Evolutionary conservation across 2,888 invertebrate species (phyloP).

Genomic region (Noctua janthe): DNA sequence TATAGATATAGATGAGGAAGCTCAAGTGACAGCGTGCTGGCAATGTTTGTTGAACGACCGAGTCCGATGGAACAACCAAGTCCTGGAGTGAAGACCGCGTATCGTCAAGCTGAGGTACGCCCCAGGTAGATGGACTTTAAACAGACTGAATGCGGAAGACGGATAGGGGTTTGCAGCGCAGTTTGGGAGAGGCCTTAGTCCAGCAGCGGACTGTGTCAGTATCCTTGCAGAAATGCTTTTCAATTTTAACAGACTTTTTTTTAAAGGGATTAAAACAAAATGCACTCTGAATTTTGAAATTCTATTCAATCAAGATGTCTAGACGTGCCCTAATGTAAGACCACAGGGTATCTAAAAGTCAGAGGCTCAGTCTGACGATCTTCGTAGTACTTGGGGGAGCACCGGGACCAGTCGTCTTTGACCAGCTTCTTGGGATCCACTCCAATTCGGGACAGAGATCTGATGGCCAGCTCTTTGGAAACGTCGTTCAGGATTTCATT

Average conservation of each 20-base stretch:
- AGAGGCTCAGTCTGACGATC: slow-evolving; percentile 75
- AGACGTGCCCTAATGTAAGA: slow-evolving; percentile 55
- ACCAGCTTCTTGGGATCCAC: slow-evolving; percentile 71
- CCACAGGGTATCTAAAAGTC: slow-evolving; percentile 81
- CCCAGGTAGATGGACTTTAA: too few species aligned
- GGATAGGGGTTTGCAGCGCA: background rate
- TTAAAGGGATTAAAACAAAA: too few species aligned
- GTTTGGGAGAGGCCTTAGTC: background rate
- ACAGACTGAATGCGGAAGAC: too few species aligned
- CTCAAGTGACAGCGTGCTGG: too few species aligned
- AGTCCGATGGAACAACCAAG: too few species aligned
- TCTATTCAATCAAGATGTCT: too few species aligned
- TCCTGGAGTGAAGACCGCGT: too few species aligned
- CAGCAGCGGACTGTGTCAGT: background rate
- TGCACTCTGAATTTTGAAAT: too few species aligned
- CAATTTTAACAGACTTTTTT: too few species aligned
- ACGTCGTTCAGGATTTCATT: slow-evolving; percentile 79
- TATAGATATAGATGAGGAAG: too few species aligned
- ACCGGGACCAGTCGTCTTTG: slow-evolving; percentile 77
- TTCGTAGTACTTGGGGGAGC: slow-evolving; percentile 82
- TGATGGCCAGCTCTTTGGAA: slow-evolving; percentile 79
- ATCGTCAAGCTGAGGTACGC: too few species aligned
- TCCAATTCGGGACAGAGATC: slow-evolving; percentile 75
- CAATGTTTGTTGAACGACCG: too few species aligned
- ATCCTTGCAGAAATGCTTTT: background rate